Evolutionary conservation across 2,797 vertebrate species (phyloP).

Genomic region (Dromococcyx pavoninus): DNA sequence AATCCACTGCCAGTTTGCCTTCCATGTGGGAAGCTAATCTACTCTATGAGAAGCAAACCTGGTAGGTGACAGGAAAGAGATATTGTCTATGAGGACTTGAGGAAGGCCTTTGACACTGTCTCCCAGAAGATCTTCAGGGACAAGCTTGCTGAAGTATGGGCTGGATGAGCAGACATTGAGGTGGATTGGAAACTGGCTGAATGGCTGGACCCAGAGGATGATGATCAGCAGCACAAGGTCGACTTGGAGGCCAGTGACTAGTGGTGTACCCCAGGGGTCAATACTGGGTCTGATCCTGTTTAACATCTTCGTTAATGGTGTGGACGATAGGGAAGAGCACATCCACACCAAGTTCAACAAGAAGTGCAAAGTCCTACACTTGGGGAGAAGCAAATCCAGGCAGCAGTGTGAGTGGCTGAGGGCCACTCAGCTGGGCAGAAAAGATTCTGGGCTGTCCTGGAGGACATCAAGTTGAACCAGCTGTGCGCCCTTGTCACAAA

Average conservation of each 20-base stretch:
- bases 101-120: not conserved
- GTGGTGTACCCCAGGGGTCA: not conserved
- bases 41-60: not conserved
- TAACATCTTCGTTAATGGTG: not conserved
- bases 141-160: too few relatives aligned
- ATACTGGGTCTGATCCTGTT: not conserved
- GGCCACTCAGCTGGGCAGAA: not conserved
- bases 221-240: not conserved
- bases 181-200: not conserved
- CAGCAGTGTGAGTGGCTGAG: not conserved
- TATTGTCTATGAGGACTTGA: not conserved
- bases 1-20: not conserved
- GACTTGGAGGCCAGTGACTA: not conserved
- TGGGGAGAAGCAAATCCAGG: not conserved
- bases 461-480: not conserved
- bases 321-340: not conserved
- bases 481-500: fast-evolving
- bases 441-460: not conserved
- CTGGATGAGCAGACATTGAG: not conserved
- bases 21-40: not conserved
- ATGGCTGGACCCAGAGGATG: not conserved
- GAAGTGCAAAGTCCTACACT: not conserved
- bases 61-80: not conserved
- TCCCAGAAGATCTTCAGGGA: not conserved
- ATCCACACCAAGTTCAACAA: not conserved